Base-by-base conservation (phyloP, 2,888 invertebrate species). In the Dicyrtoma fusca region DNA sequence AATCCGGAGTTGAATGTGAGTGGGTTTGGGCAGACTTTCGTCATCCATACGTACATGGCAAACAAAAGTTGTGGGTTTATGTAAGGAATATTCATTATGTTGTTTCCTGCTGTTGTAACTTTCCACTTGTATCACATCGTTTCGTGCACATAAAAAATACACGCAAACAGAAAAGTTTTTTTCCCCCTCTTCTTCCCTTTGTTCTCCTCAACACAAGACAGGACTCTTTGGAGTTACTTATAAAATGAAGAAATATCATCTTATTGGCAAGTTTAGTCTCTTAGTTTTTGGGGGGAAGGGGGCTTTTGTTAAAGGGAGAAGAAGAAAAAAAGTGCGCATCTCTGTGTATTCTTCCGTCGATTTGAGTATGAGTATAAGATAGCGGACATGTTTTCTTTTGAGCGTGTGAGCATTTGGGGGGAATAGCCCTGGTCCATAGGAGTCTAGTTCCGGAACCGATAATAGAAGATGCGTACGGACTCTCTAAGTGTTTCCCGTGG, bases 401-500 rank as follows among this genome's bases (percentile, higher is more conserved):
- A 25, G 25, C 61, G 8, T 61, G 42, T 17, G 13, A 55, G 23
- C 21, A 13, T 21, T 8, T 62, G 62, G 17, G 19, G 49, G 26
- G n/a, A 25, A 49, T 49, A 17, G 17, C 49, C 19, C 44, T 47
- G 4, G 66, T 72, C 53, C 42, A 66, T 34, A 34, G 34, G 3
- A 34, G 34, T 34, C n/a, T n/a, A n/a, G n/a, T n/a, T n/a, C n/a
- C n/a, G n/a, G n/a, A 66, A 68, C 66, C 53, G 66, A 72, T 72
- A 72, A 72, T 72, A 68, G 72, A n/a, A 68, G 61, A 68, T 65
- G 72, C 68, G 72, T 61, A 34, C 55, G 13, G 72, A 72, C 66
- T 72, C 68, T 34, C 72, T 42, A 64, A 71, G 49, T 44, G 44
- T 13, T n/a, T 45, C 57, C 21, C 25, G 57, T 53, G 10, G 44